phyloP scores from a whole-genome alignment of 2,113 vertebrate genomes.

The Hemiprocne comata region DNA sequence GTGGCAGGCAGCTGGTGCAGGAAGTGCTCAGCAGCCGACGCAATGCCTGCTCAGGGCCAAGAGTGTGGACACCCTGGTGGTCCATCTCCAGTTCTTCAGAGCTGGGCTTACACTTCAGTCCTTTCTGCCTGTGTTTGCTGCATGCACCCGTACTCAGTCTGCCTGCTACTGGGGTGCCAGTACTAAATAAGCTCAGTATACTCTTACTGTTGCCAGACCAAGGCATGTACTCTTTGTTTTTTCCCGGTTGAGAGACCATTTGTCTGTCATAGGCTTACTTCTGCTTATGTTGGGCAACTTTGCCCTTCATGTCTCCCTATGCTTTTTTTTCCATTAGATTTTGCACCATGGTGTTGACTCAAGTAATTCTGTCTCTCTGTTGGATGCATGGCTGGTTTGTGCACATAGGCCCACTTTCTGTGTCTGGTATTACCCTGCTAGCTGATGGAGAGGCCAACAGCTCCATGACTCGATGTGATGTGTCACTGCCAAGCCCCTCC shows the following conservation, averaged over 20 bases:
- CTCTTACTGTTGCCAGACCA: not conserved
- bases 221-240: not conserved
- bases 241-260: not conserved
- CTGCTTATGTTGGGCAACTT: not conserved
- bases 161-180: not conserved
- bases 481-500: not conserved
- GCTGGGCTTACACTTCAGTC: rapidly evolving
- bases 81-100: rapidly evolving
- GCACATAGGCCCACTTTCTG: rapidly evolving
- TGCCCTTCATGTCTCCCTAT: not conserved
- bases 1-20: not conserved
- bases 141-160: rapidly evolving
- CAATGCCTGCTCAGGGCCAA: rapidly evolving
- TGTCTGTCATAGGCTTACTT: not conserved
- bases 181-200: not conserved
- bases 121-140: not conserved
- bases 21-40: rapidly evolving
- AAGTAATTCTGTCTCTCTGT: not conserved
- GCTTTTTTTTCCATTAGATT: not conserved
- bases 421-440: not conserved
- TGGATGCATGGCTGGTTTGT: not conserved
- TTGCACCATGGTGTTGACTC: not conserved
- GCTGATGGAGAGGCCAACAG: not conserved
- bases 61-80: rapidly evolving
- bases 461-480: not conserved